Base-by-base conservation (phyloP, 2,888 invertebrate genomes). In the Acrobasis suavella region DNA sequence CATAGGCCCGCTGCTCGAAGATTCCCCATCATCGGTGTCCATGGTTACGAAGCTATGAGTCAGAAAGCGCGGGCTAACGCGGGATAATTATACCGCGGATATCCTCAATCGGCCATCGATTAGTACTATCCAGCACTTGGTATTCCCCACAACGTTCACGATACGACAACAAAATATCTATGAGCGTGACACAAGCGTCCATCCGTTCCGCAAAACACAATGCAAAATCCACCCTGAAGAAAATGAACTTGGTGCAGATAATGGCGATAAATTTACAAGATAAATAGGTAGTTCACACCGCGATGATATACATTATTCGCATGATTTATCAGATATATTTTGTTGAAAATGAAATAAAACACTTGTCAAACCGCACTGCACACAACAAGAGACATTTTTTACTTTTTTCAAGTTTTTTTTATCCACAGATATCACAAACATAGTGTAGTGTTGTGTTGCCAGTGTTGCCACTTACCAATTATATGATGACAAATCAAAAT, bases 1-100 rank as follows among this genome's bases (percentile, higher is more conserved):
- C 95, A 98, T 97, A 75, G 97, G 96, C 70, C 96, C 96, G 80
- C 96, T 96, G 88, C 96, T 96, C 52, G 96, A 96, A 49, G 96
- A 96, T 89, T 96, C 96, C 69, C 95, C 96, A 93, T 97, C 96
- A 82, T 97, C 97, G 69, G 96, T 95, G 85, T 97, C 97, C 97
- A 97, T 97, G 82, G 84, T 90, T 80, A 81, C 78, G 67, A 66
- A 62, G 71, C 70, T 75, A 80, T 86, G 86, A 87, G 81, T 85
- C 85, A 69, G 72, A 71, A 76, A 71, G 70, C 71, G 69, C 73
- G 77, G 78, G 78, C 78, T 74, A 73, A 66, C 73, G 69, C 75
- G 67, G 72, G 74, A 70, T 76, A 78, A 78, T 75, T 72, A 73
- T 74, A 77, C 71, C 73, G 72, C 74, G 70, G 74, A 80, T 78